Evolutionary conservation across 2,888 invertebrate species (phyloP), one percentile per base, ranked within the genome.

Genomic region (Oscheius sp.): DNA sequence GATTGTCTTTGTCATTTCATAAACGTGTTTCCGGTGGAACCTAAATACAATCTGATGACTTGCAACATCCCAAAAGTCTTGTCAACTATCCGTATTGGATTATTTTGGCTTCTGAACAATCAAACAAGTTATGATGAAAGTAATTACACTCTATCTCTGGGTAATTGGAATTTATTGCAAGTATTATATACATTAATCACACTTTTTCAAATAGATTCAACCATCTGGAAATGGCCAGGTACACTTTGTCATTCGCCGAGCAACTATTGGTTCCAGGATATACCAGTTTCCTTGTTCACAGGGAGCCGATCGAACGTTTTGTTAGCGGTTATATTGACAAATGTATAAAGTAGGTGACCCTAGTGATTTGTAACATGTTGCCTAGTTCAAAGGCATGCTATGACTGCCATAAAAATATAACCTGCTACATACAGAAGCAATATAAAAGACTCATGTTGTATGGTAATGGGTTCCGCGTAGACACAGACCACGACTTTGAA

Each of bases 41-140:
- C 58, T 27, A 58, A 58, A 27, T 58, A 58, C 29, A 25, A 27
- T 3, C 29, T 58, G 29, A 16, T 27, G 2, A 58, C 58, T 1
- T 58, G 58, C n/a, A 58, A 58, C 27, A 58, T 58, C n/a, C 58
- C 58, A 13, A 58, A 58, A n/a, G 27, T 58, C 21, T 27, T 58
- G 58, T 7, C 58, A 27, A 58, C 58, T 2, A 29, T 58, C 12
- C 25, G 27, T 13, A 27, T 6, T 58, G 58, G 25, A 6, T 27
- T 58, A 9, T 58, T 58, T 29, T 58, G 58, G 58, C 29, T 58
- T n/a, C 29, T 58, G 7, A 16, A 58, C n/a, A 27, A 58, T 58
- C 1, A 25, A n/a, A 25, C 21, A n/a, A 58, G 29, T n/a, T 58
- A 27, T n/a, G n/a, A 6, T 9, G n/a, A 25, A 27, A n/a, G 29